Evolutionary conservation across 2,113 vertebrate genomes (phyloP).

Genomic region (Callithrix jacchus): DNA sequence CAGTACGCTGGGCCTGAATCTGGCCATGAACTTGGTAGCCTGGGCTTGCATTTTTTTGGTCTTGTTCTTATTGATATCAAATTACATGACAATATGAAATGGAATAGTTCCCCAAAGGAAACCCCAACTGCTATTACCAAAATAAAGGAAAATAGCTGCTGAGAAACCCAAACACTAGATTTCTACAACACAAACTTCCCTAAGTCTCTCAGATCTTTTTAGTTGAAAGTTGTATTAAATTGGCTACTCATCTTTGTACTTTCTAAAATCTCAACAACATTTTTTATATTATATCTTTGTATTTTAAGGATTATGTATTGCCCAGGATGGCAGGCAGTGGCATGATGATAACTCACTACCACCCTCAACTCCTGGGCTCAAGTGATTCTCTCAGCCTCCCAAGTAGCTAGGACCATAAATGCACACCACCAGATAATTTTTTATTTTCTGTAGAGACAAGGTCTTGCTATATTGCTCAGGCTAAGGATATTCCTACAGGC

Average conservation of each 20-base stretch:
- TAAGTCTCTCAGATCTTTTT: neutral
- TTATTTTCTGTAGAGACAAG: too few species aligned
- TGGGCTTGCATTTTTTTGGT: neutral
- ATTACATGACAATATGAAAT: neutral
- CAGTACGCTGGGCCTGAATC: neutral
- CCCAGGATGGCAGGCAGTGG: too few species aligned
- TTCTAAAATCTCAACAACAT: neutral
- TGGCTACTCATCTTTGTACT: neutral
- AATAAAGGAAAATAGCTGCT: neutral
- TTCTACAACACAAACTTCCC: accelerated
- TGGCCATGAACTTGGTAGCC: neutral
- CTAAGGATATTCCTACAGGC: neutral
- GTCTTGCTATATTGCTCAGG: too few species aligned
- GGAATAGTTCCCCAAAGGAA: neutral
- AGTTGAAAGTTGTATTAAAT: neutral
- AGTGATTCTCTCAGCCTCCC: too few species aligned
- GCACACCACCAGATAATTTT: too few species aligned
- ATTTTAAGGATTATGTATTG: neutral
- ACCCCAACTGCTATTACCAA: neutral
- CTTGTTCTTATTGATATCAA: neutral
- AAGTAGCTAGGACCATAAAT: too few species aligned
- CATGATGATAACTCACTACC: too few species aligned
- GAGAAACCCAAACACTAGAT: neutral
- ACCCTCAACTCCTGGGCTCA: too few species aligned
- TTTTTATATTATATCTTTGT: neutral